Evolutionary conservation across 2,113 vertebrate genomes (phyloP), one percentile per base, ranked within the genome.

Genomic region (Sphaerodactylus townsendi): DNA sequence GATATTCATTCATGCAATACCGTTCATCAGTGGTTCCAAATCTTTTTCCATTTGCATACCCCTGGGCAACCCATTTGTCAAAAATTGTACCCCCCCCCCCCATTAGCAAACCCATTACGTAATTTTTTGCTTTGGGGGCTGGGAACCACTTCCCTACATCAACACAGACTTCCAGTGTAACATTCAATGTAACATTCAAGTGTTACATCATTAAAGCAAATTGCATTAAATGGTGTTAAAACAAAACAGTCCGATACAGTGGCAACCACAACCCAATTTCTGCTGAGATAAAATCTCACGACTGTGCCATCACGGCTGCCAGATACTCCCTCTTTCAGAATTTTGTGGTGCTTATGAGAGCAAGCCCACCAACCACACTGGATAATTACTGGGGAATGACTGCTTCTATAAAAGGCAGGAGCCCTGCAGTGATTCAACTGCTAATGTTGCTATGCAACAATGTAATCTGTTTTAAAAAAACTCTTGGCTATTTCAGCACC

Each of bases 361-460:
- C 79, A 14, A 64, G 81, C 48, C n/a, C 37, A 59, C 21, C 2
- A 41, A 62, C 35, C 23, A 41, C 56, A 83, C 83, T 76, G 35
- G 71, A 5, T 39, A 77, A 71, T 90, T 86, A 69, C 28, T 79
- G 15, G 4, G 66, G 50, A 72, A 91, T 88, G 50, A 46, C 15
- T 62, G 35, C 35, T 74, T 56, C 84, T 84, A 23, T 88, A 91
- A 81, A 70, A 89, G 88, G 85, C 41, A 91, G 81, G 64, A 66
- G 62, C 68, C 25, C 78, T 89, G 83, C 80, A 70, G 41, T 86
- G 85, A 2, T 81, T 87, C 83, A 77, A 85, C 81, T 87, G 81
- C 86, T 91, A 89, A 93, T 84, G 91, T 87, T 93, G 88, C 91
- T 0, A 82, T 88, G 88, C 91, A 93, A 91, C 91, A 92, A 92